A percentile compares a stretch with the other conserved stretches of the same genome.
Evolutionary conservation across 1,140 invertebrate genomes (phyloP).

Genomic region (Pissodes strobi): DNA sequence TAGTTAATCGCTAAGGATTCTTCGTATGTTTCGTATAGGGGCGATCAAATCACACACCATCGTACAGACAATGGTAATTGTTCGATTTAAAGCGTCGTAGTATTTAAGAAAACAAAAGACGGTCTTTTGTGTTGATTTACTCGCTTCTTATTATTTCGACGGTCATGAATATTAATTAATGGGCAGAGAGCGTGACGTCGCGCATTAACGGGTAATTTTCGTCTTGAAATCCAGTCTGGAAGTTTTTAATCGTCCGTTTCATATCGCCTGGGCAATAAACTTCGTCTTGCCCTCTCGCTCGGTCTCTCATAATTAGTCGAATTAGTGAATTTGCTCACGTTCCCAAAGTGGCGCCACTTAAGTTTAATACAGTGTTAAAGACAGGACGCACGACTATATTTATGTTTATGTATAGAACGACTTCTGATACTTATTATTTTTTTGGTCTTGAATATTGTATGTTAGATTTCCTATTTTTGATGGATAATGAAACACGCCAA

Average conservation of each 20-base stretch:
- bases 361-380: conserved; percentile 1
- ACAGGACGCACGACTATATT: conserved; percentile 1
- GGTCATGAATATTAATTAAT: conserved; percentile 19
- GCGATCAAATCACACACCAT: too few species aligned
- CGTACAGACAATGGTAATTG: too few species aligned
- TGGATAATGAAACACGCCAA: too few species aligned
- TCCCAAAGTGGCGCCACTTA: conserved; percentile 10
- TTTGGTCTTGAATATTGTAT: too few species aligned
- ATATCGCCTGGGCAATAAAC: too few species aligned
- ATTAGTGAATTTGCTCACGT: conserved; percentile 12
- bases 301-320: background rate
- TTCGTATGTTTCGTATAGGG: too few species aligned
- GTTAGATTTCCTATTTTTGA: too few species aligned
- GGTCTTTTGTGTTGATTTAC: conserved; percentile 9
- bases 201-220: conserved; percentile 7
- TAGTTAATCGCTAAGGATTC: too few species aligned
- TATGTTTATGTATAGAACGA: too few species aligned
- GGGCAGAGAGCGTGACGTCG: conserved; percentile 5
- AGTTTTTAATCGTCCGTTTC: conserved; percentile 4
- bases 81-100: too few species aligned
- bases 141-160: conserved; percentile 7
- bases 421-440: too few species aligned
- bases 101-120: conserved; percentile 6
- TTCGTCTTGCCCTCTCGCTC: too few species aligned
- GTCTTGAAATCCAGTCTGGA: conserved; percentile 6